A percentile compares a stretch with the other conserved stretches of the same genome.
phyloP scores from a whole-genome alignment of 1,140 invertebrate species.

The Aphelenchoides besseyi region DNA sequence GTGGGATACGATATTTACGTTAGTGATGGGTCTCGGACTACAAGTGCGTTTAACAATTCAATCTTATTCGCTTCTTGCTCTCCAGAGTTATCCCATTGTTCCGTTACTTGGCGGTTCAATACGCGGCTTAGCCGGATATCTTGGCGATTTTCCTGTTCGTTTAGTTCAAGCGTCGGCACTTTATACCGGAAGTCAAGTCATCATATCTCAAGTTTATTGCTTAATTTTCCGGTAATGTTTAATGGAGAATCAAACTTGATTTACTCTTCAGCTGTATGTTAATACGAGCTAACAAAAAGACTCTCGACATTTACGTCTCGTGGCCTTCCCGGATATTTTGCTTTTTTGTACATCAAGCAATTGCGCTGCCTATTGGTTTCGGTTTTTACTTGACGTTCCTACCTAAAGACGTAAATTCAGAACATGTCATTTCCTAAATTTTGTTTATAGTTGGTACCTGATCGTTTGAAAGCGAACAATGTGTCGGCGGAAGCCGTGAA shows the following conservation, averaged over 20 bases:
- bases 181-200: background rate
- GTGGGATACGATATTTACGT: background rate
- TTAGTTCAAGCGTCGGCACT: background rate
- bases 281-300: background rate
- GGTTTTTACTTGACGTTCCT: background rate
- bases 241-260: background rate
- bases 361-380: background rate
- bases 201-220: background rate
- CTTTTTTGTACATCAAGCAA: background rate
- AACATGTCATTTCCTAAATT: background rate
- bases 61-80: no score
- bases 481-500: background rate
- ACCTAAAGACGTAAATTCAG: background rate
- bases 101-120: background rate
- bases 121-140: background rate
- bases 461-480: background rate
- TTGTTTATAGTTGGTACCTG: background rate
- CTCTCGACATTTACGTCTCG: background rate
- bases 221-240: background rate
- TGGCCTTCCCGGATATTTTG: background rate
- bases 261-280: background rate
- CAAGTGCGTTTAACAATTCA: background rate
- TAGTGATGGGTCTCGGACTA: background rate
- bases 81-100: background rate
- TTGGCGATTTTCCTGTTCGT: background rate